Evolutionary conservation across 2,113 vertebrate genomes (phyloP).

Genomic region (Dasypus novemcinctus): DNA sequence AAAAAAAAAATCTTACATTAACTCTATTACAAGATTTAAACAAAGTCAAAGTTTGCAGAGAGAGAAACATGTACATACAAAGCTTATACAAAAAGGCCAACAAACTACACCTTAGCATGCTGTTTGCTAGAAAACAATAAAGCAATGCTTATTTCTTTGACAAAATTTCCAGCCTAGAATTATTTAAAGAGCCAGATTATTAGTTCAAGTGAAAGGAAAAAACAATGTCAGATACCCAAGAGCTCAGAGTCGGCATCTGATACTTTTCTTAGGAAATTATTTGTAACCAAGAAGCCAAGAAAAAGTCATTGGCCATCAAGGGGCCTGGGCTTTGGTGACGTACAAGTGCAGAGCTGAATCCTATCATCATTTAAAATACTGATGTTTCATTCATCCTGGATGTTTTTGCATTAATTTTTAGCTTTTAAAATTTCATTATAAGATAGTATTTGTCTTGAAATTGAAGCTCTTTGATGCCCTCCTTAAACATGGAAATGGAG

Average conservation of each 20-base stretch:
- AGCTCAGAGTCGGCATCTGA: not conserved
- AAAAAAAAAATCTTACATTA: not conserved
- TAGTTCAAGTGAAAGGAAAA: not conserved
- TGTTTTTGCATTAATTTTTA: not conserved
- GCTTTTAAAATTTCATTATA: not conserved
- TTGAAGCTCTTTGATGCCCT: not conserved
- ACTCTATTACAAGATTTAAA: not conserved
- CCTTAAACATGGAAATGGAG: not conserved
- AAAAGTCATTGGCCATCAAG: not conserved
- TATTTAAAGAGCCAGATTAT: not conserved
- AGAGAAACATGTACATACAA: not conserved
- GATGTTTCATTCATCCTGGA: not conserved
- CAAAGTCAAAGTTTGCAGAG: not conserved
- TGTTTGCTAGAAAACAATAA: not conserved
- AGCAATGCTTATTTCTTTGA: not conserved
- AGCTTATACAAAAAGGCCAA: too few relatives aligned
- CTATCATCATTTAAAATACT: not conserved
- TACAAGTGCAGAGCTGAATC: not conserved
- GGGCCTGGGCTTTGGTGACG: accelerated
- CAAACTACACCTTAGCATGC: not conserved
- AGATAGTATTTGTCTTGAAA: not conserved
- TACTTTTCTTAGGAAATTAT: not conserved
- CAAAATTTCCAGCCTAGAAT: not conserved
- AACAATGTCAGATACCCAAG: not conserved
- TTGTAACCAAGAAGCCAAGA: not conserved